Base-by-base conservation (phyloP, 2,797 vertebrate genomes). In the Varecia variegata region DNA sequence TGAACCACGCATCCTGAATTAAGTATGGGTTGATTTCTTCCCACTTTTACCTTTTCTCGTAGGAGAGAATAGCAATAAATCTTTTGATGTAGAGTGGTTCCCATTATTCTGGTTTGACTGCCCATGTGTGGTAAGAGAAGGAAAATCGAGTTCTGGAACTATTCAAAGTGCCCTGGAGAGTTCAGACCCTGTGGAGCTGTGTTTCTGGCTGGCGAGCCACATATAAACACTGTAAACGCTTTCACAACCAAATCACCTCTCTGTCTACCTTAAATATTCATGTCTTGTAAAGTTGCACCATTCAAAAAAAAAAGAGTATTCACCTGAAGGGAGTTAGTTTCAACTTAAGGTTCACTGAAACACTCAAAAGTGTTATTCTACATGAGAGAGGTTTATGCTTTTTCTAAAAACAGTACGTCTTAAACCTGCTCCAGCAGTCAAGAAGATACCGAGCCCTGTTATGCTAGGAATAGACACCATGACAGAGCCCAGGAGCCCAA, bases 21-120 rank as follows among this genome's bases (percentile, higher is more conserved):
- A 52, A 93, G 23, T 84, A n/a, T 40, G 15, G 76, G 38, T 85
- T 90, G 88, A 85, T 90, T 93, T 95, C 45, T 94, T 96, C 89
- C 45, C 12, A 43, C 14, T 62, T 79, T 95, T 87, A 30, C 30
- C 10, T n/a, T 91, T 90, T 80, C 73, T 84, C 7, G 9, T 68
- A 35, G 32, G 84, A 92, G 18, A 82, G 17, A 90, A 77, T 43
- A 17, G 27, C 45, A 84, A n/a, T 92, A 70, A 81, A 90, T 94
- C 4, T 43, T 93, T 56, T 70, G 30, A 76, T 70, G 68, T 43
- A 21, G 4, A 38, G 35, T 68, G 35, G 15, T 58, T 50, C 6
- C 0, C 13, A 30, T 85, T 87, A 15, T 52, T 96, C 23, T 70
- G 8, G 3, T 86, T 35, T 76, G 32, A 54, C 50, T 84, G 18